These are phyloP conservation scores for Pionites leucogaster DNA, from an alignment of 2,113 vertebrate species.

Conservation along the genomic window DNA sequence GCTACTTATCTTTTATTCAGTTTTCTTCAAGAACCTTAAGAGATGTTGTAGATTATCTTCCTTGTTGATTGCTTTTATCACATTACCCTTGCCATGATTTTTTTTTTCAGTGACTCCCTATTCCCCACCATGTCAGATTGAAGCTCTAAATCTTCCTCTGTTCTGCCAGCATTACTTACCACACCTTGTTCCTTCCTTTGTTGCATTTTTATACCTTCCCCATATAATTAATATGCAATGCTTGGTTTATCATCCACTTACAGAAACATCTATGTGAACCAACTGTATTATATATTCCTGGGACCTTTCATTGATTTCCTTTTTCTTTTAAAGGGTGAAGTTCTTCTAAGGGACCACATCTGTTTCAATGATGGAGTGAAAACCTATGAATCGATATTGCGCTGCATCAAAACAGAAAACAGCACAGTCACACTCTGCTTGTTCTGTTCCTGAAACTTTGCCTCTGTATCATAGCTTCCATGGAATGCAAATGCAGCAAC, in stretches of 20 bases:
- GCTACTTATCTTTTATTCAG: background rate
- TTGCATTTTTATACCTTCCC: background rate
- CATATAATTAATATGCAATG: background rate
- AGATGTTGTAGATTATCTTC: background rate
- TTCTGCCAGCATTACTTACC: background rate
- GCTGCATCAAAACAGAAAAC: background rate
- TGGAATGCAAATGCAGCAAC: background rate
- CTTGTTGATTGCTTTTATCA: background rate
- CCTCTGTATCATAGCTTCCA: accelerated
- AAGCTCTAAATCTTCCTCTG: background rate
- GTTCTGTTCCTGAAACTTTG: background rate
- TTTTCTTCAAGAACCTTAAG: background rate
- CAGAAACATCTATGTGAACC: background rate
- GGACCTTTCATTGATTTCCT: background rate
- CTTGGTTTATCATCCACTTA: background rate
- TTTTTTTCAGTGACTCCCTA: background rate
- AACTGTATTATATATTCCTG: background rate
- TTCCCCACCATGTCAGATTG: background rate
- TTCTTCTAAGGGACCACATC: background rate
- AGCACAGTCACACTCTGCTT: background rate
- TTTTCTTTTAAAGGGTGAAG: background rate
- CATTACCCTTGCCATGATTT: background rate
- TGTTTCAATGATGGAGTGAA: background rate
- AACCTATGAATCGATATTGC: background rate
- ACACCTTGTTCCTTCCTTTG: background rate